These are phyloP conservation scores for Perca fluviatilis DNA, from an alignment of 2,113 vertebrate genomes.

Conservation along the genomic window DNA sequence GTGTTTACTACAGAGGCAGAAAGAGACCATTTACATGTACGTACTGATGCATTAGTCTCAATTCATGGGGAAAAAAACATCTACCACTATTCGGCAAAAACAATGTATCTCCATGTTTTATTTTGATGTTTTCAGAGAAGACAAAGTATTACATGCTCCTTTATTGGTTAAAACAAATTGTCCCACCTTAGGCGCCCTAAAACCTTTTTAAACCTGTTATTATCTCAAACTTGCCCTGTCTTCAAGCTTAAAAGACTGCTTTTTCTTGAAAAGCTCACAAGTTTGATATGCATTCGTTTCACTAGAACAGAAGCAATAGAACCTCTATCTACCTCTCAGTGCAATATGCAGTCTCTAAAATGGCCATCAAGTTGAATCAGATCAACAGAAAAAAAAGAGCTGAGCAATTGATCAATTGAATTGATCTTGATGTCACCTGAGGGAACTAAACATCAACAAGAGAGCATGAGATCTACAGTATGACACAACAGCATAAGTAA, in stretches of 20 bases:
- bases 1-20: not conserved
- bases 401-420: not conserved
- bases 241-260: not conserved
- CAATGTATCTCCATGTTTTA: not conserved
- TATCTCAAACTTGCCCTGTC: not conserved
- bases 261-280: not conserved
- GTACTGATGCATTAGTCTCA: not conserved
- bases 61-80: not conserved
- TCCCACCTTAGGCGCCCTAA: not conserved
- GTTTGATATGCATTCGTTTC: not conserved
- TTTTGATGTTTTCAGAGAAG: not conserved
- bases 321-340: not conserved
- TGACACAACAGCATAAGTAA: not conserved
- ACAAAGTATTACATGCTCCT: too few relatives aligned
- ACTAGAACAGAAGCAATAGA: not conserved
- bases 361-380: not conserved
- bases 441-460: not conserved
- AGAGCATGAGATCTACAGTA: not conserved
- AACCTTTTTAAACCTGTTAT: too few relatives aligned
- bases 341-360: not conserved
- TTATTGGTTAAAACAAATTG: not conserved
- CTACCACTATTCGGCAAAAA: not conserved
- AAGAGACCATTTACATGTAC: not conserved
- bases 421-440: slow-evolving; percentile 25
- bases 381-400: not conserved